phyloP scores from a whole-genome alignment of 2,113 vertebrate species.

The Dromaius novaehollandiae region DNA sequence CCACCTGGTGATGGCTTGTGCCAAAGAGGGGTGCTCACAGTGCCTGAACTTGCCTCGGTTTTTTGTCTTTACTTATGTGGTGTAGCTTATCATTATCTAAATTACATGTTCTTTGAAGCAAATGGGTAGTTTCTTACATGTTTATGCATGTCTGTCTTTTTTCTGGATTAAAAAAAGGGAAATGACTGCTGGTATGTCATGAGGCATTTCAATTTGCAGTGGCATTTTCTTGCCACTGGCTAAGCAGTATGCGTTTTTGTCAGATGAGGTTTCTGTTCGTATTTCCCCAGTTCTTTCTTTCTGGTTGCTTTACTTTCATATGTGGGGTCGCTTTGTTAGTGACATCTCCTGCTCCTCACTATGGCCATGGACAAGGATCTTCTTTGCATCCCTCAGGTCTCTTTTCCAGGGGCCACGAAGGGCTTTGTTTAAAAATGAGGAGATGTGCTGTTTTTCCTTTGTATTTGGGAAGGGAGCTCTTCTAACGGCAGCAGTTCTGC shows the following conservation, averaged over 20 bases:
- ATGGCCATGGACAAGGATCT: accelerated
- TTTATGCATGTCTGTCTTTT: not conserved
- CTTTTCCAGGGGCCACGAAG: not conserved
- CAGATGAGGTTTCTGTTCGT: not conserved
- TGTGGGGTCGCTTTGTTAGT: not conserved
- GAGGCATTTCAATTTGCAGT: not conserved
- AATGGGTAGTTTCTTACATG: not conserved
- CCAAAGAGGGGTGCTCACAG: not conserved
- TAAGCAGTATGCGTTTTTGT: not conserved
- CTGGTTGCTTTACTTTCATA: not conserved
- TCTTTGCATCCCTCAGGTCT: not conserved
- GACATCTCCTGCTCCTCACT: not conserved
- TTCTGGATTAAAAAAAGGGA: not conserved
- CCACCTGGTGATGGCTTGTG: not conserved
- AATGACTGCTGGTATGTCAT: not conserved
- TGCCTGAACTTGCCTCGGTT: not conserved
- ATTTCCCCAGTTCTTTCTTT: not conserved
- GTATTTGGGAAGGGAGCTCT: too few relatives aligned
- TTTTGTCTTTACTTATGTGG: not conserved
- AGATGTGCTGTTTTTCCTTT: too few relatives aligned
- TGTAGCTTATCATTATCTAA: not conserved
- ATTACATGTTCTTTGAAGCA: not conserved
- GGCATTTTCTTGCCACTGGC: not conserved
- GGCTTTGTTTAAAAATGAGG: too few relatives aligned
- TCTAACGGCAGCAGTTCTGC: too few relatives aligned